These are phyloP conservation scores for Phrixothrix hirtus DNA, from an alignment of 2,888 invertebrate species.

Conservation along the genomic window DNA sequence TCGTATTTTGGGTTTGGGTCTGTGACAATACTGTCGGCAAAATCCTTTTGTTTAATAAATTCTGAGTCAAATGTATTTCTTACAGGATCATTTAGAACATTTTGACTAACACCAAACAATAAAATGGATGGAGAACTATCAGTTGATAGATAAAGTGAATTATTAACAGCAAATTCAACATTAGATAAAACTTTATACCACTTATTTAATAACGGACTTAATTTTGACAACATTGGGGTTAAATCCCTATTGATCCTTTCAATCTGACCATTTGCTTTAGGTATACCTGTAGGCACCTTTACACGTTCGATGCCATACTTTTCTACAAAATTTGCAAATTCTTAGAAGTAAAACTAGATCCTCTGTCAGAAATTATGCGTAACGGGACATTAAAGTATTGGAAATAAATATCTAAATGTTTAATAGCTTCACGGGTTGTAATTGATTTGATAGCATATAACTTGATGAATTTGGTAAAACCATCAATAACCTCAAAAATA, in stretches of 20 bases:
- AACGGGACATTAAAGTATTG: too few relatives aligned
- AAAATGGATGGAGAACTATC: slow-evolving; percentile 6
- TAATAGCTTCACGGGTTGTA: too few relatives aligned
- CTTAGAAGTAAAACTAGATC: too few relatives aligned
- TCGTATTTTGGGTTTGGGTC: not conserved
- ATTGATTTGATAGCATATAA: too few relatives aligned
- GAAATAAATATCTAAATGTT: too few relatives aligned
- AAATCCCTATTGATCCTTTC: slow-evolving; percentile 35
- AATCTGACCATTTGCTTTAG: slow-evolving; percentile 43
- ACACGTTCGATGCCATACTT: slow-evolving; percentile 35
- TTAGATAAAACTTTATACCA: slow-evolving; percentile 33
- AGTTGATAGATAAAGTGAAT: slow-evolving; percentile 16
- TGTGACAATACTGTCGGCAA: not conserved
- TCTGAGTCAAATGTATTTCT: not conserved
- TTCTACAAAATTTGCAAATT: slow-evolving; percentile 30
- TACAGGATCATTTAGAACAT: not conserved
- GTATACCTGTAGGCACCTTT: slow-evolving; percentile 37
- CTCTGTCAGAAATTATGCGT: too few relatives aligned
- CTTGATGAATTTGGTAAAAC: too few relatives aligned
- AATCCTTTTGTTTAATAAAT: not conserved
- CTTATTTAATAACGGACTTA: slow-evolving; percentile 22
- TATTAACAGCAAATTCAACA: slow-evolving; percentile 33
- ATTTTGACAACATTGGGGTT: slow-evolving; percentile 38
- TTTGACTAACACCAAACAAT: slow-evolving; percentile 24
- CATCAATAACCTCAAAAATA: too few relatives aligned